phyloP scores from a whole-genome alignment of 2,113 vertebrate species.

The Nothoprocta pentlandii region DNA sequence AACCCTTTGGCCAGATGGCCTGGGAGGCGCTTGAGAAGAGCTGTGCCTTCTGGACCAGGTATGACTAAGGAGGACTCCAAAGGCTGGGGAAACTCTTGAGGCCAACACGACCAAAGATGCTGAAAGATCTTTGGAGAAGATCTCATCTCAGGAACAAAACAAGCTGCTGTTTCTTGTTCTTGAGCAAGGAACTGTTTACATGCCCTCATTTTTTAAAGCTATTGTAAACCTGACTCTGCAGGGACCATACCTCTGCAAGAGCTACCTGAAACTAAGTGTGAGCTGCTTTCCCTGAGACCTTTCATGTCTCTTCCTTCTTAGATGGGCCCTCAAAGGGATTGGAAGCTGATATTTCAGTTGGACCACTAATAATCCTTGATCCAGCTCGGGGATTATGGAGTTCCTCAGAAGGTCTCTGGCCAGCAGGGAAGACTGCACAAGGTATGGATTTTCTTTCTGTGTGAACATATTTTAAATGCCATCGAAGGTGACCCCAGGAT shows the following conservation, averaged over 20 bases:
- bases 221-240: neutral
- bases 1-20: neutral
- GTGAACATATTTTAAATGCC: neutral
- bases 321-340: neutral
- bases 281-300: neutral
- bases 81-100: too few species aligned
- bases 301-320: neutral
- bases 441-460: neutral
- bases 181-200: neutral
- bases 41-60: neutral
- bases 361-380: constrained; percentile 39
- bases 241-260: neutral
- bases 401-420: neutral
- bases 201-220: neutral
- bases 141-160: neutral
- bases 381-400: neutral
- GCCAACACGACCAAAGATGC: neutral
- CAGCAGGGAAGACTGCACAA: neutral
- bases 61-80: neutral
- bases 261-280: neutral
- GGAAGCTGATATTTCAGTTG: constrained; percentile 37
- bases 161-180: neutral
- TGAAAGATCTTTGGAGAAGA: neutral
- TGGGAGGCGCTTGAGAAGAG: neutral
- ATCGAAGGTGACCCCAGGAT: neutral